Evolutionary conservation across 2,888 invertebrate genomes (phyloP).

Genomic region (Liposcelis brunnea): DNA sequence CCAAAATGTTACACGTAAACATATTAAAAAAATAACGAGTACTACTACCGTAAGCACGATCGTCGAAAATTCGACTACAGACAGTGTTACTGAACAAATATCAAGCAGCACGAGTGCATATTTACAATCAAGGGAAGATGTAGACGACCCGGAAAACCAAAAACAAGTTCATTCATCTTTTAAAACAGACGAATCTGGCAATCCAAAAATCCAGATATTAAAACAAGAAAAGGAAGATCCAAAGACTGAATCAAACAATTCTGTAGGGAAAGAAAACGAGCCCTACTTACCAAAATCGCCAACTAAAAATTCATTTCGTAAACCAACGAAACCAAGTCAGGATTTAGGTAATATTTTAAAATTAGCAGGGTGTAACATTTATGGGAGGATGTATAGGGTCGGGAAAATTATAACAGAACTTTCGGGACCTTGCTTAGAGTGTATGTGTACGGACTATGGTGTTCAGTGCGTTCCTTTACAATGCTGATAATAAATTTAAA

Average conservation of each 20-base stretch:
- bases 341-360: conserved; percentile 40
- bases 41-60: conserved; percentile 6
- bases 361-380: conserved; percentile 76
- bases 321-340: conserved; percentile 8
- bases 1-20: too few species aligned
- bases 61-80: conserved; percentile 6
- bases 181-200: not conserved
- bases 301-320: conserved; percentile 13
- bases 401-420: conserved; percentile 67
- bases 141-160: conserved; percentile 9
- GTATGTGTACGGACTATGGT: conserved; percentile 71
- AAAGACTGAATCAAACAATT: not conserved
- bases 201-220: conserved; percentile 5
- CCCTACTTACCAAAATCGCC: conserved; percentile 11
- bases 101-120: too few species aligned
- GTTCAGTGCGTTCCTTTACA: conserved; percentile 58
- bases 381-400: conserved; percentile 73
- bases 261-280: too few species aligned
- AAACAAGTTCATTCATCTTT: conserved; percentile 10
- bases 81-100: conserved; percentile 3
- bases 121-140: too few species aligned
- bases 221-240: conserved; percentile 10
- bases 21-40: conserved; percentile 3
- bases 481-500: conserved; percentile 28
- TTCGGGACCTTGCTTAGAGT: conserved; percentile 64